Evolutionary conservation across 2,888 invertebrate genomes (phyloP), one percentile per base, ranked within the genome.

Genomic region (Coenonympha glycerion): DNA sequence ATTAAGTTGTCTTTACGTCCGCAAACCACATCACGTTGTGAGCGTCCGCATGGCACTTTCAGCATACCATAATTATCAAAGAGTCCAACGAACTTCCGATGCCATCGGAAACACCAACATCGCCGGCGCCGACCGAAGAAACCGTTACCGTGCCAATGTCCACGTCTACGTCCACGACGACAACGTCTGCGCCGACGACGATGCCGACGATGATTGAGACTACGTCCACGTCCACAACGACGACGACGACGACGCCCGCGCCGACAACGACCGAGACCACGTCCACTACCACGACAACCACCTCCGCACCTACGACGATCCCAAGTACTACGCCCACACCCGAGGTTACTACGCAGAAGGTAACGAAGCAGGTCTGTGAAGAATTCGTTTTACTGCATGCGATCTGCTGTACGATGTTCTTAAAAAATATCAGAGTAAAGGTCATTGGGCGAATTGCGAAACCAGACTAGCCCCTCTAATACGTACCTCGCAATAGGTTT

Each of bases 21-120:
- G n/a, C 15, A 47, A 18, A 63, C 72, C 55, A 52, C 55, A 65
- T 74, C 80, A 83, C 83, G 72, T 71, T 82, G 86, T 85, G 84
- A 83, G 85, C 76, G 79, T 80, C 76, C 69, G 86, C 86, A 85
- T 85, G 85, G 78, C 85, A 84, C 86, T 85, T 87, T 86, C 87
- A 87, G 87, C 87, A 85, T 74, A 87, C 87, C 56, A 84, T 87
- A 68, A 79, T 83, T 72, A 86, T 87, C 64, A 83, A 81, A 62
- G 82, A 78, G 61, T 82, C 87, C 59, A 81, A 82, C 73, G 85
- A 84, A 71, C 68, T 79, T 48, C 28, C 79, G 63, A 58, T 74
- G 61, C 70, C 80, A 50, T 70, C 79, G 41, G 68, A 81, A 53
- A 68, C 72, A 55, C 66, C 68, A 21, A 64, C 72, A 22, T 61